Percentiles rank a stretch among this genome's conserved stretches.
phyloP scores from a whole-genome alignment of 2,113 vertebrate species.

The Pardalotus punctatus region DNA sequence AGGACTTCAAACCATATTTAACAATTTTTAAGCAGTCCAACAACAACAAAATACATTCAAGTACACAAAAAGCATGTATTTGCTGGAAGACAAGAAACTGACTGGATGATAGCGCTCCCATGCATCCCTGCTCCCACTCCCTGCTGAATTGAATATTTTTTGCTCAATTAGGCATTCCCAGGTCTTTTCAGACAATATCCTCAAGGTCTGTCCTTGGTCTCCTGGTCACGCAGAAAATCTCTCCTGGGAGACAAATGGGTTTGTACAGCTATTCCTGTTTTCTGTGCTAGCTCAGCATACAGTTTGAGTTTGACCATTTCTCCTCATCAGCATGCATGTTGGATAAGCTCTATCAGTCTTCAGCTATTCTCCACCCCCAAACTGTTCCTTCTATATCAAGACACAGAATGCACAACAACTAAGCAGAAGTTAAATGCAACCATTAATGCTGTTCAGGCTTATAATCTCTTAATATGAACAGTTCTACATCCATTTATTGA shows the following conservation, averaged over 20 bases:
- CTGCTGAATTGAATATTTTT: background rate
- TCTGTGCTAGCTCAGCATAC: background rate
- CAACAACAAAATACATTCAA: background rate
- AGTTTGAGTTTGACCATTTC: background rate
- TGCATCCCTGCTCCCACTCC: background rate
- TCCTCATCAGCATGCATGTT: background rate
- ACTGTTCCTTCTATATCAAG: background rate
- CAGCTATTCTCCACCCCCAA: background rate
- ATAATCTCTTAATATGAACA: background rate
- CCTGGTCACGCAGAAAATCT: background rate
- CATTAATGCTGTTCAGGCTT: background rate
- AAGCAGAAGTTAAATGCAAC: background rate
- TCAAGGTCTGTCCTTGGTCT: conserved; percentile 24
- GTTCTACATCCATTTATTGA: background rate
- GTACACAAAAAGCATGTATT: background rate
- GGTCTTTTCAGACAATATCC: background rate
- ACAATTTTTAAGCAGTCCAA: background rate
- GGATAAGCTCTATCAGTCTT: background rate
- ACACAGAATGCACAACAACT: background rate
- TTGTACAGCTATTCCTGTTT: background rate
- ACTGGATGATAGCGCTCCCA: background rate
- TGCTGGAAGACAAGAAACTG: background rate
- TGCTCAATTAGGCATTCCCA: background rate
- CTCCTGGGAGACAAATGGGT: conserved; percentile 16
- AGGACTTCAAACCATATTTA: background rate